Base-by-base conservation (phyloP, 2,797 vertebrate genomes). In the Onychomys torridus region DNA sequence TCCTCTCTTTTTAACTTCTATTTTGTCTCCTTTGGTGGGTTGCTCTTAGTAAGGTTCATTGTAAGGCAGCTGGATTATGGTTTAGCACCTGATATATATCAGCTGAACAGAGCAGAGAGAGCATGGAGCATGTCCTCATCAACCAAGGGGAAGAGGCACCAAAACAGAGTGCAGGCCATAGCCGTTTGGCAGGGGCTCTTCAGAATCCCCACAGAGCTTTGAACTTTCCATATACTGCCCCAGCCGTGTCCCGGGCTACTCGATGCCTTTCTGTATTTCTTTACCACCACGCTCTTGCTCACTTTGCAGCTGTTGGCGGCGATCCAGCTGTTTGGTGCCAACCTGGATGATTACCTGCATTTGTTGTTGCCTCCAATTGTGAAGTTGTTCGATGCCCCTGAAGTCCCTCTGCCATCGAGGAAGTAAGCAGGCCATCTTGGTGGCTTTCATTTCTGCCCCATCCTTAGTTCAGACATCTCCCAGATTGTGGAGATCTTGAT, bases 291-390 rank as follows among this genome's bases (percentile, higher is more conserved):
- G n/a, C 63, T 94, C 16, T n/a, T 89, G 71, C 93, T 95, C 78
- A 93, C 43, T 91, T 97, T 98, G 4, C 98, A 99, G 99, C 97
- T 99, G 5, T 98, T 99, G 94, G 99, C 99, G 55, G 99, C 99
- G 0, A 99, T 99, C 98, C 99, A 99, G 98, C 99, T 99, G 96
- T 99, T 99, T 94, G 99, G 99, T 61, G 99, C 99, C 96, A 99
- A 99, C 98, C 98, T 99, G 94, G 99, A 99, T 5, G 99, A 99
- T 98, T 99, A 99, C 98, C 99, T 99, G 88, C 99, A 99, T 97
- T 98, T 99, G 97, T 97, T 99, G 84, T 98, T 99, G 98, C 99
- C 99, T 93, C 99, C 99, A 11, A 99, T 99, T 65, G 99, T 99
- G 92, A 99, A 99, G 97, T 98, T 99, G 0, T 99, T 99, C 96